Base-by-base conservation (phyloP, 2,113 vertebrate species). In the Nansenia antarctica region DNA sequence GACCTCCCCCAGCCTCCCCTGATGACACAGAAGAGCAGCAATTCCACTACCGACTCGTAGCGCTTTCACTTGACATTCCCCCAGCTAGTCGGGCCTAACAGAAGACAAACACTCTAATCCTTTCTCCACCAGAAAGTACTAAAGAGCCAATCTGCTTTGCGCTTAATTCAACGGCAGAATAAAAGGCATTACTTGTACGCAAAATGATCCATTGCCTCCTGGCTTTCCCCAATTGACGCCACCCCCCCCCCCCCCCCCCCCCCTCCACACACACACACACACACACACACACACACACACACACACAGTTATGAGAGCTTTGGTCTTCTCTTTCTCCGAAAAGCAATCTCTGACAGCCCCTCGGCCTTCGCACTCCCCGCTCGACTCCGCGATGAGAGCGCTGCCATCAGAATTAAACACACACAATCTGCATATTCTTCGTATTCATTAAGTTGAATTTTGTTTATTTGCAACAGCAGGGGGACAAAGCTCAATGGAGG, bases 401-500 rank as follows among this genome's bases (percentile, higher is more conserved):
- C 15, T 9, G 35, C 9, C 42, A 64, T 49, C 32, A 58, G 24
- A 63, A 49, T 65, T 71, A 63, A 59, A 52, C 49, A 58, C 65
- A 52, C 54, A 65, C 39, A 9, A 76, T 64, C 54, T 20, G 35
- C 65, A 60, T 47, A 22, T 22, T 55, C 69, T 62, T 52, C n/a
- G 37, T 54, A 73, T 72, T 66, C 3, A 49, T 77, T 68, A 34
- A 29, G 47, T 65, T 55, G 5, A 47, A 66, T 58, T n/a, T 37
- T 55, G 29, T 69, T 79, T 76, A n/a, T 67, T 69, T 64, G 32
- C 54, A 63, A 60, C 32, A 45, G 20, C 49, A 45, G 54, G 62
- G n/a, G 49, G 53, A 65, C 26, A 27, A 20, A 63, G 14, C 15
- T 37, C 26, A 47, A 59, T 24, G 18, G 27, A 26, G 9, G 53